These are phyloP conservation scores for Vulpes vulpes DNA, from an alignment of 2,113 vertebrate species.

Conservation along the genomic window DNA sequence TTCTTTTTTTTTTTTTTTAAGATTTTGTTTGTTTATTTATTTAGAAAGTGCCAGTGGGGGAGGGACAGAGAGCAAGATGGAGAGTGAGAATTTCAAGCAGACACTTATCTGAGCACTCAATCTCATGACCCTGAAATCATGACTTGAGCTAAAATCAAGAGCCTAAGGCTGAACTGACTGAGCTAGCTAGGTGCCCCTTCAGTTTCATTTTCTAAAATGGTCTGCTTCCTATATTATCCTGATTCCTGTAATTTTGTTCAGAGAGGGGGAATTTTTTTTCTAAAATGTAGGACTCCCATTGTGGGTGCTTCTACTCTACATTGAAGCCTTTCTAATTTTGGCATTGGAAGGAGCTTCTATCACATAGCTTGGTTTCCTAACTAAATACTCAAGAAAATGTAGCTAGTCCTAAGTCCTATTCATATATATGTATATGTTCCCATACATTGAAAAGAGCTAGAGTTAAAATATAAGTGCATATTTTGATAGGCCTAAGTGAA, in stretches of 20 bases:
- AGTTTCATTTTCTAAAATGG: neutral
- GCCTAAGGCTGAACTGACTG: neutral
- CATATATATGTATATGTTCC: neutral
- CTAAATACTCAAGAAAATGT: neutral
- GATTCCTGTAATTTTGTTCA: neutral
- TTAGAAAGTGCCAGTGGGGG: neutral
- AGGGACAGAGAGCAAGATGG: neutral
- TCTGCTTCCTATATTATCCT: neutral
- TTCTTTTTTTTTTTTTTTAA: accelerated
- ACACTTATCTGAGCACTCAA: neutral
- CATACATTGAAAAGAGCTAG: neutral
- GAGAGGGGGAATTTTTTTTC: neutral
- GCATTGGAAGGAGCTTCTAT: neutral
- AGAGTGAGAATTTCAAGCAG: neutral
- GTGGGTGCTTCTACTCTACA: neutral
- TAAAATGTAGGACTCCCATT: neutral
- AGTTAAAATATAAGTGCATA: neutral
- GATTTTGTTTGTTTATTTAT: neutral
- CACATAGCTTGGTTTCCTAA: neutral
- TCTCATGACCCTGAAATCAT: neutral
- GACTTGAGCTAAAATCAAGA: neutral
- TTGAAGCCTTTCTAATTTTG: neutral
- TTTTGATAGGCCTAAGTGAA: neutral
- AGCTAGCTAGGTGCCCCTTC: neutral
- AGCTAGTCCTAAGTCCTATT: neutral